Evolutionary conservation across 2,113 vertebrate species (phyloP).

Genomic region (Toxotes chatareus): DNA sequence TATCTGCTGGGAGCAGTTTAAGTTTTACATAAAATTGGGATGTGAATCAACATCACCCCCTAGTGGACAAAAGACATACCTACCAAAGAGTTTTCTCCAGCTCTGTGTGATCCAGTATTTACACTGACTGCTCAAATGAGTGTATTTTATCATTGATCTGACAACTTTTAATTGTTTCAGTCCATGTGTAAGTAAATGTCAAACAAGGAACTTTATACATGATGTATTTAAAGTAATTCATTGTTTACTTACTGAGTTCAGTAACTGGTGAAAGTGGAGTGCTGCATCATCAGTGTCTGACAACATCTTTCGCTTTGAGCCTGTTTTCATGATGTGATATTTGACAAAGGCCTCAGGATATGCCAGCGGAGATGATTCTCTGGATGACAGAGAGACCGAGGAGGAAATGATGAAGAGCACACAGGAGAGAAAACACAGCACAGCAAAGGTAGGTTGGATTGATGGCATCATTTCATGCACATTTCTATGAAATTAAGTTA

Average conservation of each 20-base stretch:
- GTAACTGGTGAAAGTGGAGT: not conserved
- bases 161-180: not conserved
- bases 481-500: not conserved
- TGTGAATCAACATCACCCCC: slow-evolving; percentile 17
- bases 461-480: not conserved
- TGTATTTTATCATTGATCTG: too few species aligned
- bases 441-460: slow-evolving; percentile 28
- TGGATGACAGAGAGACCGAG: slow-evolving; percentile 83
- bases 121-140: too few species aligned
- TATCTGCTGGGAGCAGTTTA: not conserved
- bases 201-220: not conserved
- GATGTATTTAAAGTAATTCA: not conserved
- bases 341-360: slow-evolving; percentile 88
- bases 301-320: rapidly evolving
- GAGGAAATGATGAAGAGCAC: slow-evolving; percentile 65
- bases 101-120: too few species aligned
- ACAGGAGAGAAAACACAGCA: slow-evolving; percentile 17
- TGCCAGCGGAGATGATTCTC: slow-evolving; percentile 83
- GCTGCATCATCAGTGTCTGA: not conserved
- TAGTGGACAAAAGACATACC: slow-evolving; percentile 31
- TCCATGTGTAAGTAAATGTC: not conserved
- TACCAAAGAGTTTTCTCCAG: too few species aligned
- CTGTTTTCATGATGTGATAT: not conserved
- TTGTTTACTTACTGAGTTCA: not conserved
- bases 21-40: not conserved